Conservation (phyloP, 2,797 vertebrate genomes). For the Scomberomorus guttatus region DNA sequence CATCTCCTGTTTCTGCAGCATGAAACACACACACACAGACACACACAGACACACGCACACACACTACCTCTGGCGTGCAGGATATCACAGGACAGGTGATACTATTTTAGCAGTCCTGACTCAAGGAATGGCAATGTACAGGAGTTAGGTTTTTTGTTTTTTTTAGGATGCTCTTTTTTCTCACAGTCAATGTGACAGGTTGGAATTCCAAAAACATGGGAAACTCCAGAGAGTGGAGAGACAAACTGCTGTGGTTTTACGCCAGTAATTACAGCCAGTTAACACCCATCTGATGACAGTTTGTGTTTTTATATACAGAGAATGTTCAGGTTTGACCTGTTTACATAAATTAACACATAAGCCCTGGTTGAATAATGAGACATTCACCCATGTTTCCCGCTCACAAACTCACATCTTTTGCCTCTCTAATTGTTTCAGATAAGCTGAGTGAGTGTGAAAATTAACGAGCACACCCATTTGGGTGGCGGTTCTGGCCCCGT, state of each 20-base stretch:
- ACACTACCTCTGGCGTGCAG: constrained; percentile 47
- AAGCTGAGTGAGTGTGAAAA: constrained; percentile 32
- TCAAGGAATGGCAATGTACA: constrained; percentile 46
- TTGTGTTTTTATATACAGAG: constrained; percentile 69
- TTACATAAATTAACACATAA: constrained; percentile 31
- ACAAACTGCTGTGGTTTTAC: constrained; percentile 71
- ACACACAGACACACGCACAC: constrained; percentile 25
- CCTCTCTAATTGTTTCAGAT: constrained; percentile 11
- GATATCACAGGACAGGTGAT: constrained; percentile 73
- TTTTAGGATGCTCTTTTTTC: constrained; percentile 58
- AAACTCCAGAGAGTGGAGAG: constrained; percentile 71
- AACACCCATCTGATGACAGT: constrained; percentile 69
- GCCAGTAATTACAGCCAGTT: constrained; percentile 75
- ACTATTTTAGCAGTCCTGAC: constrained; percentile 49
- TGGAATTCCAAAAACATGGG: constrained; percentile 76
- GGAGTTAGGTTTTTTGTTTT: neutral
- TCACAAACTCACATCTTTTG: constrained; percentile 11
- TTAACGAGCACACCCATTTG: constrained; percentile 40
- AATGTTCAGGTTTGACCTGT: constrained; percentile 49
- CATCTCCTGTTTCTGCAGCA: constrained; percentile 74
- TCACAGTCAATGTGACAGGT: constrained; percentile 66
- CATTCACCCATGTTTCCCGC: constrained; percentile 1
- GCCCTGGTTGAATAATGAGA: constrained; percentile 12
- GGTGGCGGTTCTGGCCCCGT: constrained; percentile 56
- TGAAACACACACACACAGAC: constrained; percentile 45